Evolutionary conservation across 2,888 invertebrate genomes (phyloP).

Genomic region (Onchidella celtica): DNA sequence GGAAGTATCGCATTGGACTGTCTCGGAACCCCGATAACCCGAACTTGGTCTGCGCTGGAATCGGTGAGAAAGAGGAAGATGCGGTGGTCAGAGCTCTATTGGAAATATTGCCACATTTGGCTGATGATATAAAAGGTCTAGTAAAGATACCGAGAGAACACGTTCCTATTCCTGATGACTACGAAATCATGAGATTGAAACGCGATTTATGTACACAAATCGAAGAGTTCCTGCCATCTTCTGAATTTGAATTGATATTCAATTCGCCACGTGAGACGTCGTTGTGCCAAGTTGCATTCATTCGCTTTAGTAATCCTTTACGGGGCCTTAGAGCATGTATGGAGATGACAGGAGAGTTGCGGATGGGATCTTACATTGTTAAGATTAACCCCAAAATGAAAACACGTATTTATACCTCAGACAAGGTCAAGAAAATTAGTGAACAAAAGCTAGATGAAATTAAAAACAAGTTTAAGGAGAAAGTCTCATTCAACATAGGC

Average conservation of each 20-base stretch:
- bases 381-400: constrained; percentile 54
- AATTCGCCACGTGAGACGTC: background rate
- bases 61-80: too few relatives aligned
- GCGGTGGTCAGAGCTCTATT: too few relatives aligned
- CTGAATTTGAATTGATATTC: background rate
- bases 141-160: too few relatives aligned
- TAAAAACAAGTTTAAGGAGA: constrained; percentile 28
- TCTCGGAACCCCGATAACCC: too few relatives aligned
- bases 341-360: background rate
- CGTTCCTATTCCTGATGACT: too few relatives aligned
- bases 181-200: too few relatives aligned
- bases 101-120: too few relatives aligned
- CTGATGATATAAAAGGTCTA: too few relatives aligned
- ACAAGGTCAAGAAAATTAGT: constrained; percentile 50
- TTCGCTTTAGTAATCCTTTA: constrained; percentile 35
- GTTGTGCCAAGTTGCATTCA: background rate
- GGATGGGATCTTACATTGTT: constrained; percentile 45
- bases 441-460: constrained; percentile 49
- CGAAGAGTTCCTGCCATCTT: background rate
- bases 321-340: constrained; percentile 37
- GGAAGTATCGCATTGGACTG: too few relatives aligned
- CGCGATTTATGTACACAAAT: too few relatives aligned
- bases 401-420: constrained; percentile 49
- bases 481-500: background rate
- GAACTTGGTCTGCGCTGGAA: too few relatives aligned